Evolutionary conservation across 2,888 invertebrate species (phyloP).

Genomic region (Yponomeuta plumbellus): DNA sequence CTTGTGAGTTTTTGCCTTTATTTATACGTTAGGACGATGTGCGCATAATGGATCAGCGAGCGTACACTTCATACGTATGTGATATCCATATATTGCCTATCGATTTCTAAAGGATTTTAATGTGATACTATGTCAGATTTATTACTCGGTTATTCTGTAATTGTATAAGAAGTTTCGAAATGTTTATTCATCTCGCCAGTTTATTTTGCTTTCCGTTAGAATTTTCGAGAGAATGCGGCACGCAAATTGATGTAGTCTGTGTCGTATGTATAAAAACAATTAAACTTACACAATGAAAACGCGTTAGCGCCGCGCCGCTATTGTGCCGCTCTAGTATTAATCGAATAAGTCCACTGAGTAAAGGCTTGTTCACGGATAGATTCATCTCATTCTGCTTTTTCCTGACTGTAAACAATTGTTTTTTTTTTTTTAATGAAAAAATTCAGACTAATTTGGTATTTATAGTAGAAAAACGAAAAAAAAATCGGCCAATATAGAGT

Average conservation of each 20-base stretch:
- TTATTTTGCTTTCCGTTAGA: neutral
- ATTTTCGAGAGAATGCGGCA: neutral
- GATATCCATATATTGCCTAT: slow-evolving; percentile 33
- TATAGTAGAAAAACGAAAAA: no score
- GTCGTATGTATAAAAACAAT: slow-evolving; percentile 46
- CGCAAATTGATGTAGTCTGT: neutral
- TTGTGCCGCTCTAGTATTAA: slow-evolving; percentile 53
- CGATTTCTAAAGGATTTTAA: slow-evolving; percentile 14
- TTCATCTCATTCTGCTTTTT: neutral
- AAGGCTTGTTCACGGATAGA: neutral
- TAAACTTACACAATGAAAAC: slow-evolving; percentile 63
- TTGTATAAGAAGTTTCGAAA: neutral
- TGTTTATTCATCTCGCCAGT: neutral
- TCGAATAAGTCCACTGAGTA: slow-evolving; percentile 44
- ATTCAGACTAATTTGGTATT: no score
- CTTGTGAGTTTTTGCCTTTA: slow-evolving; percentile 73
- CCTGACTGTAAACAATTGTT: no score
- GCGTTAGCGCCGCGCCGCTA: slow-evolving; percentile 46
- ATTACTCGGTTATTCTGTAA: neutral
- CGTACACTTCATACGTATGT: slow-evolving; percentile 48
- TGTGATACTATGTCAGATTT: neutral
- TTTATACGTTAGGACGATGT: slow-evolving; percentile 67
- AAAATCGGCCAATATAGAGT: no score
- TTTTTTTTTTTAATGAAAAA: no score
- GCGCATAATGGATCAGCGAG: slow-evolving; percentile 69